Evolutionary conservation across 2,888 invertebrate species (phyloP).

Genomic region (Tachina fera): DNA sequence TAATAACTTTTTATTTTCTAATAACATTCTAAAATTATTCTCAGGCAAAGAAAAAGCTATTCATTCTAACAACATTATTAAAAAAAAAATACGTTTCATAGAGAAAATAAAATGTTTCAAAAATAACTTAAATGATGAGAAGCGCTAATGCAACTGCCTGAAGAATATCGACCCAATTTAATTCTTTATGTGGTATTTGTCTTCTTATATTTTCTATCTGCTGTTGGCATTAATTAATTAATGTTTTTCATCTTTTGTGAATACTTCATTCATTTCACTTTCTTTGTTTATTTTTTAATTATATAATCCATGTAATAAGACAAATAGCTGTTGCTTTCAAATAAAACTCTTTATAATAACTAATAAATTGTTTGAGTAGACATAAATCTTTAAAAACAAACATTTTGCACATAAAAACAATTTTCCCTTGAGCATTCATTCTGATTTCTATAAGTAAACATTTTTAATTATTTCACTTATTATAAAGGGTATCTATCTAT

Average conservation of each 20-base stretch:
- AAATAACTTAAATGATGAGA: too few species aligned
- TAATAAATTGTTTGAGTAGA: conserved; percentile 17
- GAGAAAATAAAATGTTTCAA: too few species aligned
- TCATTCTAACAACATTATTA: too few species aligned
- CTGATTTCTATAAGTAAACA: neutral
- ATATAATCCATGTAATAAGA: neutral
- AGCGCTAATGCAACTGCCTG: too few species aligned
- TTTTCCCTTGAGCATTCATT: neutral
- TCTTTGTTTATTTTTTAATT: conserved; percentile 1
- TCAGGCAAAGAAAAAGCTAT: too few species aligned
- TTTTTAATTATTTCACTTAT: conserved; percentile 48
- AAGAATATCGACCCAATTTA: too few species aligned
- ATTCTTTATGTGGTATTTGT: neutral
- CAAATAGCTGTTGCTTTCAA: conserved; percentile 5
- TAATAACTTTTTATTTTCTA: too few species aligned
- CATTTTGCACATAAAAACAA: neutral
- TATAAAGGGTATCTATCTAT: conserved; percentile 31
- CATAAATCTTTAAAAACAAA: conserved; percentile 2
- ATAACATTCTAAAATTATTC: too few species aligned
- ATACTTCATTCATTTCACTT: neutral
- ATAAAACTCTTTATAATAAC: conserved; percentile 12
- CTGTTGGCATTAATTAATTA: neutral
- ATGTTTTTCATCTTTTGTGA: neutral
- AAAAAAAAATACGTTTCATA: too few species aligned
- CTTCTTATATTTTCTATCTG: neutral